Evolutionary conservation across 2,888 invertebrate genomes (phyloP).

Genomic region (Diabrotica balteata): DNA sequence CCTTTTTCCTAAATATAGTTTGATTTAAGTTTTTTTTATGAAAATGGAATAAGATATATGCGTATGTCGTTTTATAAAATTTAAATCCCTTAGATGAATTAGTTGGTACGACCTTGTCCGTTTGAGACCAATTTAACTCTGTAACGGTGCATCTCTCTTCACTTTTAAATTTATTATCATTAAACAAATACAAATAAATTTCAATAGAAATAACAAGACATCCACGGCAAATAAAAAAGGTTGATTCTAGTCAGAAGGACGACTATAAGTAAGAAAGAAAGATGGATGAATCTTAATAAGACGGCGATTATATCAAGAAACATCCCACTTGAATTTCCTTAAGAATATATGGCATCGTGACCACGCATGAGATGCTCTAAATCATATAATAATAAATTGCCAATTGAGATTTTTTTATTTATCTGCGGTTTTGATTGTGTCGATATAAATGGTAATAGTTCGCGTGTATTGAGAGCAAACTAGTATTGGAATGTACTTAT

Average conservation of each 20-base stretch:
- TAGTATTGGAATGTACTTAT: no score
- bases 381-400: conserved; percentile 14
- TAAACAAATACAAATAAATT: conserved; percentile 20
- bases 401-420: conserved; percentile 8
- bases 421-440: no score
- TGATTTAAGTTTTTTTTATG: no score
- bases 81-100: no score
- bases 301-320: conserved; percentile 31
- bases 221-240: conserved; percentile 5
- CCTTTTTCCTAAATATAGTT: no score
- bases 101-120: neutral
- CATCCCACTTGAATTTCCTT: conserved; percentile 38
- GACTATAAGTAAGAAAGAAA: neutral
- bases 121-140: conserved; percentile 4
- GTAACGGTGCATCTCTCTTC: conserved; percentile 10
- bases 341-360: conserved; percentile 39
- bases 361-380: conserved; percentile 34
- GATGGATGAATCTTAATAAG: conserved; percentile 22
- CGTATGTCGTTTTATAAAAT: no score
- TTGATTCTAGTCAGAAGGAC: conserved; percentile 8
- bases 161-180: conserved; percentile 20
- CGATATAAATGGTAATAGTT: no score
- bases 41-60: no score
- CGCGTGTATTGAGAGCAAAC: no score
- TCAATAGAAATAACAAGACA: conserved; percentile 18